phyloP scores from a whole-genome alignment of 1,140 invertebrate genomes.

The Megalonaias nervosa region DNA sequence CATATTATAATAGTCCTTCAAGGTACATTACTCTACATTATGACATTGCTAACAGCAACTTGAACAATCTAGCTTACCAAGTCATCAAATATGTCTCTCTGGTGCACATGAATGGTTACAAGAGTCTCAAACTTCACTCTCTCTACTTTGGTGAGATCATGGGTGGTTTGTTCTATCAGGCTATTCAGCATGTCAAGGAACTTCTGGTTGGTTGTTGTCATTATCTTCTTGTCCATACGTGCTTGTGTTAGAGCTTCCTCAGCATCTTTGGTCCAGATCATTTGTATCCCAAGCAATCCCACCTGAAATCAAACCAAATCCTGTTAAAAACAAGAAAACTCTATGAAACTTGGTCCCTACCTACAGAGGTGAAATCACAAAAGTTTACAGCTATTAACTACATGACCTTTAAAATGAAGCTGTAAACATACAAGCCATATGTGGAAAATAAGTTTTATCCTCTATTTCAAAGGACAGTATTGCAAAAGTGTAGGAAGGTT shows the following conservation, averaged over 20 bases:
- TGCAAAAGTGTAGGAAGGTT: neutral
- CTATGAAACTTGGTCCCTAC: too few species aligned
- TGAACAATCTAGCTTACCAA: slow-evolving; percentile 76
- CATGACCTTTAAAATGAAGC: neutral
- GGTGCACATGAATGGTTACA: slow-evolving; percentile 98
- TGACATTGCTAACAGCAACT: too few species aligned
- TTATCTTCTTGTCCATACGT: slow-evolving; percentile 92
- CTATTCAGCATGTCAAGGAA: slow-evolving; percentile 94
- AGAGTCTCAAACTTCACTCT: slow-evolving; percentile 96
- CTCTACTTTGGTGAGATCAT: slow-evolving; percentile 91
- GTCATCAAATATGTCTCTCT: slow-evolving; percentile 96
- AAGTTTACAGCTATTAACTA: neutral
- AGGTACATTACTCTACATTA: too few species aligned
- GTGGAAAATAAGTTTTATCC: neutral
- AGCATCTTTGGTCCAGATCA: slow-evolving; percentile 96
- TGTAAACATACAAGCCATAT: neutral
- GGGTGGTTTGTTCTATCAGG: slow-evolving; percentile 95
- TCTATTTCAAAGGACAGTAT: neutral
- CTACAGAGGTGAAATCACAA: neutral
- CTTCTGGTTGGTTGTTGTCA: slow-evolving; percentile 94
- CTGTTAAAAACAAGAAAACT: too few species aligned
- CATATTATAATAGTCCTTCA: too few species aligned
- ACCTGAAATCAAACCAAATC: slow-evolving; percentile 74
- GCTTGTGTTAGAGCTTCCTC: slow-evolving; percentile 91
- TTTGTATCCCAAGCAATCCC: slow-evolving; percentile 95